phyloP scores from a whole-genome alignment of 1,140 invertebrate species.

The Campodea augens region DNA sequence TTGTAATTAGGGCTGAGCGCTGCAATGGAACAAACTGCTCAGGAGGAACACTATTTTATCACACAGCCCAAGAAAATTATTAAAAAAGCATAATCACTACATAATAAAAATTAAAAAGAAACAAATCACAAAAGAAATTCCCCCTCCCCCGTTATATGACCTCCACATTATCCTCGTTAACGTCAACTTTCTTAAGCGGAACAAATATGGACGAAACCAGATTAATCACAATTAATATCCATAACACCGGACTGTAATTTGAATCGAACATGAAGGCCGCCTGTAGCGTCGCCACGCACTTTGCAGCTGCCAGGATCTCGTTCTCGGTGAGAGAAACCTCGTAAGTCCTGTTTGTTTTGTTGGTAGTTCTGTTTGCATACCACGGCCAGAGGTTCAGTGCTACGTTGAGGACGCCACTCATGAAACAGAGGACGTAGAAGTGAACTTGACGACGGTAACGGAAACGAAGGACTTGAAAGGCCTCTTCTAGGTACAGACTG shows the following conservation, averaged over 20 bases:
- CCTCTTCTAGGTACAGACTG: slow-evolving; percentile 20
- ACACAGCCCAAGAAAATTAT: too few relatives aligned
- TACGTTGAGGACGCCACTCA: slow-evolving; percentile 17
- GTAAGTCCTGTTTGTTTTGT: neutral
- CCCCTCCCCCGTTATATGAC: too few relatives aligned
- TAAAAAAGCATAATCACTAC: too few relatives aligned
- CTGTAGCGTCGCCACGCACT: neutral
- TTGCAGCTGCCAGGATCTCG: neutral
- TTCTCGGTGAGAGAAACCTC: neutral
- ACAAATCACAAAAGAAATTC: too few relatives aligned
- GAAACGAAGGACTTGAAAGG: slow-evolving; percentile 19
- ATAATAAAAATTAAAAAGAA: too few relatives aligned
- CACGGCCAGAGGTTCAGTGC: slow-evolving; percentile 16
- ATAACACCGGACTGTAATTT: neutral
- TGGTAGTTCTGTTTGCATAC: too few relatives aligned
- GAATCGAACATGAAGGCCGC: neutral
- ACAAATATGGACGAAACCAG: neutral
- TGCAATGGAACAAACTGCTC: too few relatives aligned
- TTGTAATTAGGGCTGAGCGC: too few relatives aligned
- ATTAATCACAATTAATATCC: neutral
- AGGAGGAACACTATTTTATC: too few relatives aligned
- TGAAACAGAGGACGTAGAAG: slow-evolving; percentile 18
- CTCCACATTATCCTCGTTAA: too few relatives aligned
- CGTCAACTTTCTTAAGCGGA: too few relatives aligned
- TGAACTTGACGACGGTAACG: slow-evolving; percentile 15